phyloP scores from a whole-genome alignment of 2,888 invertebrate genomes.

The Andrena flavipes region DNA sequence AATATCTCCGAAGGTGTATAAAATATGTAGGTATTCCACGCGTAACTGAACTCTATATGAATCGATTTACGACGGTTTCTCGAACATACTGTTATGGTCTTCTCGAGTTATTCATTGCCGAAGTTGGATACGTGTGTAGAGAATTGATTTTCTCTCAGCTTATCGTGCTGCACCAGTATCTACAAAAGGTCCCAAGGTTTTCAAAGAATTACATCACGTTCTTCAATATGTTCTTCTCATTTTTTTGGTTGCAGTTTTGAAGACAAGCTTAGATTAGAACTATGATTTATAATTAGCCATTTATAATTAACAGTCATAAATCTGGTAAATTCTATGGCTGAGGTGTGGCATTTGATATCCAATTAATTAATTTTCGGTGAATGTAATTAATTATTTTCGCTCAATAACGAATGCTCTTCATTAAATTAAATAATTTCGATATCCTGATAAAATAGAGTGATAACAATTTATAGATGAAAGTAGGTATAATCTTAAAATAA shows the following conservation, averaged over 20 bases:
- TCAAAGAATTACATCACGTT: background rate
- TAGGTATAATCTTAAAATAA: no score
- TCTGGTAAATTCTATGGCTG: no score
- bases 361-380: no score
- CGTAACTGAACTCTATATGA: background rate
- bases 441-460: no score
- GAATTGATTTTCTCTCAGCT: conserved; percentile 12
- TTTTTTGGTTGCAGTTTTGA: background rate
- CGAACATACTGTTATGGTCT: background rate
- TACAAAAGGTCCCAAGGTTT: background rate
- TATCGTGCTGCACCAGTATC: background rate
- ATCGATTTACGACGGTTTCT: conserved; percentile 6
- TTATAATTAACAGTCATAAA: no score
- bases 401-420: no score
- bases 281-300: no score
- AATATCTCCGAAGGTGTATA: background rate
- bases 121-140: background rate
- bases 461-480: no score
- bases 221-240: background rate
- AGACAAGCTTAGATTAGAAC: background rate
- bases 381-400: no score
- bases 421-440: no score
- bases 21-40: background rate
- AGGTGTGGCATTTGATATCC: no score
- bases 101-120: conserved; percentile 6